Conservation (phyloP, 2,888 invertebrate genomes). For the Eumacrocentrus americanus region DNA sequence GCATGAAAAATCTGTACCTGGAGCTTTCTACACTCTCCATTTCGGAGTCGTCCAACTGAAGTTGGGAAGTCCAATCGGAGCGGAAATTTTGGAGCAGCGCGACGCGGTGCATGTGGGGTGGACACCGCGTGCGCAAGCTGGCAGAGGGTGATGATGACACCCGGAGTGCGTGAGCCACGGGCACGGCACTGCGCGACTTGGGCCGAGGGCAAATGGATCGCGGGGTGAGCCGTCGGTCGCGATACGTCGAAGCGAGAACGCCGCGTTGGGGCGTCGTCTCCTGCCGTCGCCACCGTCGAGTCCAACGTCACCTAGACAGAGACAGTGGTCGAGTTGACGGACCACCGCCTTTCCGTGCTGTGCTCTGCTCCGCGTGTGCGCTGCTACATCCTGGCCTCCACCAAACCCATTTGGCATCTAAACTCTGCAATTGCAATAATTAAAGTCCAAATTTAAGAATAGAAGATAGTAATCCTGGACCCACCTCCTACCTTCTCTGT, state of each 20-base stretch:
- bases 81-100: too few relatives aligned
- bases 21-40: too few relatives aligned
- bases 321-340: constrained; percentile 17
- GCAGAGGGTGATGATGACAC: neutral
- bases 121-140: constrained; percentile 2
- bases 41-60: too few relatives aligned
- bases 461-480: too few relatives aligned
- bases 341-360: constrained; percentile 29
- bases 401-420: too few relatives aligned
- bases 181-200: constrained; percentile 34
- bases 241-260: constrained; percentile 56
- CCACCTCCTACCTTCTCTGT: too few relatives aligned
- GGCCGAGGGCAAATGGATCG: constrained; percentile 50
- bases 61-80: too few relatives aligned
- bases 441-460: too few relatives aligned
- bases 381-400: neutral
- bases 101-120: neutral
- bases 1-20: too few relatives aligned
- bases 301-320: constrained; percentile 35
- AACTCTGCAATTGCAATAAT: too few relatives aligned
- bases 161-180: constrained; percentile 1
- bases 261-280: constrained; percentile 59
- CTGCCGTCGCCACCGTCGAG: constrained; percentile 50
- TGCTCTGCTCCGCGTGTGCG: constrained; percentile 16
- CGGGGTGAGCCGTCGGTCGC: constrained; percentile 49